phyloP scores from a whole-genome alignment of 1,140 invertebrate genomes.

The Drosophila prosaltans region DNA sequence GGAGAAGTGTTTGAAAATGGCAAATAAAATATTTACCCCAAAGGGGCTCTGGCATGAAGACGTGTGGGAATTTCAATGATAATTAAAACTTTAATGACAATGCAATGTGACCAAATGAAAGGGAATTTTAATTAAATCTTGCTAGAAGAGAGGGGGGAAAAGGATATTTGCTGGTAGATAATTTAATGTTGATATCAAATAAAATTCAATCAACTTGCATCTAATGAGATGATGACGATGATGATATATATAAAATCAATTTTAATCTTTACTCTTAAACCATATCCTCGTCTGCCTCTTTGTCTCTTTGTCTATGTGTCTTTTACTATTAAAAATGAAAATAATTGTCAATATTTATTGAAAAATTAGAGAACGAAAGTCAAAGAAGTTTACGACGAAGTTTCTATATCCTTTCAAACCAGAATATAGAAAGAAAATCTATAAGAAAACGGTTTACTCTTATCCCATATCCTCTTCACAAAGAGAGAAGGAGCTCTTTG shows the following conservation, averaged over 20 bases:
- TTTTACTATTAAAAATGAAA: not conserved
- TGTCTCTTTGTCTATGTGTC: not conserved
- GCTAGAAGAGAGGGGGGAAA: not conserved
- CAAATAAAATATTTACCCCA: conserved; percentile 40
- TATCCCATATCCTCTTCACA: too few relatives aligned
- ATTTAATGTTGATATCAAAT: not conserved
- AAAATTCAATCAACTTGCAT: not conserved
- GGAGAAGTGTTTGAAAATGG: conserved; percentile 46
- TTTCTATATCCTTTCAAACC: too few relatives aligned
- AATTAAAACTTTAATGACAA: conserved; percentile 56
- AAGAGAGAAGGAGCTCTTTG: too few relatives aligned
- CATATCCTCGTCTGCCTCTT: not conserved
- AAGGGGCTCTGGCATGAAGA: conserved; percentile 8
- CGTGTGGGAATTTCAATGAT: conserved; percentile 54
- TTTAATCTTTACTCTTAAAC: not conserved
- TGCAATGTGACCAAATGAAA: conserved; percentile 32
- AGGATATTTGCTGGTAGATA: not conserved
- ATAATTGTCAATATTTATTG: conserved; percentile 7
- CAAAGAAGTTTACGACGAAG: not conserved
- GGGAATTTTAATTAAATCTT: conserved; percentile 4
- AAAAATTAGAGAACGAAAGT: not conserved
- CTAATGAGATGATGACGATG: too few relatives aligned
- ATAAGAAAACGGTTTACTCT: too few relatives aligned
- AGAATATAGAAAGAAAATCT: too few relatives aligned
- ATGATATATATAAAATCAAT: not conserved